Base-by-base conservation (phyloP, 2,888 invertebrate species). In the Rotaria magnacalcarata region DNA sequence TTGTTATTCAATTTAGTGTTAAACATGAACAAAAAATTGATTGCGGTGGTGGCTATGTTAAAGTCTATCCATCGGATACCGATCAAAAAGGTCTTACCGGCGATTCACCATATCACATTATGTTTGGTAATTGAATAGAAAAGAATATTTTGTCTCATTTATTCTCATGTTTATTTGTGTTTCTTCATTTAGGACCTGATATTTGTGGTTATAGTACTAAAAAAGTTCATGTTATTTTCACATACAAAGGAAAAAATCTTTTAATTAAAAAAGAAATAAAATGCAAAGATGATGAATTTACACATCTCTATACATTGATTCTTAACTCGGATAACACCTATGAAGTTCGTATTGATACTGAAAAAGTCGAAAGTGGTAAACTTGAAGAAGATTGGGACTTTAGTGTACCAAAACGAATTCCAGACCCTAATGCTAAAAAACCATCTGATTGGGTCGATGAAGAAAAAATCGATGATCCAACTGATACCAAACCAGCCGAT, bases 11-110 rank as follows among this genome's bases (percentile, higher is more conserved):
- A 92, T 99, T 98, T 93, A 94, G 95, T 0, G 97, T 99, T 7
- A 99, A 99, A 91, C 99, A 99, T 90, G 99, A 99, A 91, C 99
- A 99, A 91, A 96, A 95, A 91, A 99, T 99, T 90, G 99, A 99
- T 92, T 97, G 97, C 90, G 97, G 97, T 87, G 97, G 91, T 88
- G 91, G 91, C 27, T 91, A 91, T 87, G 89, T 89, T 27, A 91
- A 91, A 87, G 88, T 92, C 27, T 91, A 92, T 89, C 88, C 91
- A 75, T 89, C 89, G 58, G 90, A 94, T 87, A 92, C 97, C 86
- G 94, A 97, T 86, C 95, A 95, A 91, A 94, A 94, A 89, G 95
- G 96, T 89, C 95, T 99, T 95, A 97, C 99, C 89, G 99, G 99
- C 88, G 99, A 99, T 90, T 94, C 95, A 19, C 96, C 97, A 2